Base-by-base conservation (phyloP, 2,113 vertebrate genomes). In the Apodemus speciosus region DNA sequence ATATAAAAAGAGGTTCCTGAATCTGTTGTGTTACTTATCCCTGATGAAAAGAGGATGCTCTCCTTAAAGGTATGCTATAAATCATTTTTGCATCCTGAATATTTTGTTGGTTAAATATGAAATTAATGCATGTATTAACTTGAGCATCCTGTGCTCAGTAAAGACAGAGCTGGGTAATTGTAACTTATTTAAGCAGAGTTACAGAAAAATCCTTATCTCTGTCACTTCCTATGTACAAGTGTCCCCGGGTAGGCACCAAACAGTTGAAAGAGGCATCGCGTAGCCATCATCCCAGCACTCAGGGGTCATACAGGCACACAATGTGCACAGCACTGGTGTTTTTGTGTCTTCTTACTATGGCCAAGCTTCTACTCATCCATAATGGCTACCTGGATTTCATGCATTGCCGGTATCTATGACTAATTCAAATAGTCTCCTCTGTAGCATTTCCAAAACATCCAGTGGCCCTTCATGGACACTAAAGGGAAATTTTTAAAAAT, bases 131-230 rank as follows among this genome's bases (percentile, higher is more conserved):
- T 72, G 7, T 60, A 9, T 51, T 85, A 58, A 86, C 38, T 14
- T 76, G 6, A 85, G 85, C 40, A 81, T 14, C 84, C 73, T 68
- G 40, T 69, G 76, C 21, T 95, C 68, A 91, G 53, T 79, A 88
- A 77, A 73, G 77, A 62, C 1, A 93, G 90, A 25, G n/a, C 46
- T 85, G 25, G 35, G 14, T 80, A 80, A 4, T 27, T 27, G n/a
- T 38, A 38, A 76, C 38, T 35, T 0, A 18, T 58, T 66, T 49
- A 49, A 80, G 38, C 11, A 86, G 58, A 83, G 49, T 11, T n/a
- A 35, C 27, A 40, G 8, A 84, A 68, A 85, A 13, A 43, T 11
- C 76, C 13, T 38, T 68, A 73, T 66, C 49, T 4, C 56, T 73
- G 25, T 27, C 27, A 68, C 21, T 79, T 38, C n/a, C 35, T 56